Evolutionary conservation across 2,888 invertebrate genomes (phyloP).

Genomic region (Dynastes maya): DNA sequence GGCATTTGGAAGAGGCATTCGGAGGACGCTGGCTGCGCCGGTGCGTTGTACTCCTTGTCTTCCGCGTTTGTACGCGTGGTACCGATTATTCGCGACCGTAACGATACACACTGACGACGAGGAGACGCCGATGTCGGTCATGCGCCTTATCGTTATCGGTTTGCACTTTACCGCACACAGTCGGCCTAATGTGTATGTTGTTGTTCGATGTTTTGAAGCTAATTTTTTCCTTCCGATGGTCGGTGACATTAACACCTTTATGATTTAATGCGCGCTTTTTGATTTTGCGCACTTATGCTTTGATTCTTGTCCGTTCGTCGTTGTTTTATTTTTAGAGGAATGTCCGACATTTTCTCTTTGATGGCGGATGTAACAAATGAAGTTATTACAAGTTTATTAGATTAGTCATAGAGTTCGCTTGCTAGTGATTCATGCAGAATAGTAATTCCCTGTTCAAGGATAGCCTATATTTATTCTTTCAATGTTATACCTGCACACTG

Average conservation of each 20-base stretch:
- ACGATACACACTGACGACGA: not conserved
- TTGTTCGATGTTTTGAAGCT: conserved; percentile 1
- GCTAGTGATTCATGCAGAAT: too few relatives aligned
- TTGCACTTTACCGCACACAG: not conserved
- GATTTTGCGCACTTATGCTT: not conserved
- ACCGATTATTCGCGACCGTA: conserved; percentile 9
- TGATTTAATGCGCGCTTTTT: conserved; percentile 16
- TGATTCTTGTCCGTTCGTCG: not conserved
- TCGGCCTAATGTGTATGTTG: not conserved
- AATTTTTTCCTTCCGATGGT: conserved; percentile 29
- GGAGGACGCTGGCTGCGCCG: too few relatives aligned
- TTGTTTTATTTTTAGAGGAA: conserved; percentile 2
- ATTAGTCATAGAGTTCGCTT: too few relatives aligned
- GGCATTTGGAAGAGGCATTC: too few relatives aligned
- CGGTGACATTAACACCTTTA: conserved; percentile 24
- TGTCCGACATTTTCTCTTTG: too few relatives aligned
- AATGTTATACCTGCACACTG: too few relatives aligned
- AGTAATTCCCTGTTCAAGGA: too few relatives aligned
- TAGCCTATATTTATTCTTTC: too few relatives aligned
- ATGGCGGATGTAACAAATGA: too few relatives aligned
- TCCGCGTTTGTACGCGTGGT: too few relatives aligned
- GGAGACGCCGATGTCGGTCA: not conserved
- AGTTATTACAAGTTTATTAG: too few relatives aligned
- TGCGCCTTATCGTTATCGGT: conserved; percentile 13
- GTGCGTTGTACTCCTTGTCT: too few relatives aligned